Percentiles rank a stretch among this genome's conserved stretches.
These are phyloP conservation scores for Anodontia alba DNA, from an alignment of 2,888 invertebrate species.

Conservation along the genomic window DNA sequence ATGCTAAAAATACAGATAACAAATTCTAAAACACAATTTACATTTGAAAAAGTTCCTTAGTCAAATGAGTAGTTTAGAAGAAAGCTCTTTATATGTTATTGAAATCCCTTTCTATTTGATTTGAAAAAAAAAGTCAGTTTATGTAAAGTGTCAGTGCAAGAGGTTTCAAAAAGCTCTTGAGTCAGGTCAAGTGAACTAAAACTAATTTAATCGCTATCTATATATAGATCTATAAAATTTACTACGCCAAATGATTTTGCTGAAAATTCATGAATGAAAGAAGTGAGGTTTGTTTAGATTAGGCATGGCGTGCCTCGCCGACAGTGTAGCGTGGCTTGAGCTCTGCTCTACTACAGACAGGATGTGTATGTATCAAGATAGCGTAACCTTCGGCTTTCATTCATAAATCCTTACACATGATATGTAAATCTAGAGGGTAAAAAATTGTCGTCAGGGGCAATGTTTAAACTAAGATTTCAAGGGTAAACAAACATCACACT, in stretches of 20 bases:
- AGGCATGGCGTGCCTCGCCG: not conserved
- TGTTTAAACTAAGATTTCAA: conserved; percentile 17
- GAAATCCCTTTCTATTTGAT: not conserved
- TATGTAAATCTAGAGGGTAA: conserved; percentile 11
- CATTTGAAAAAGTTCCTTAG: not conserved
- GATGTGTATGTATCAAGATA: conserved; percentile 9
- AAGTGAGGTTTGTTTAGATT: not conserved
- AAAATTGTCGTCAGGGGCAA: conserved; percentile 10
- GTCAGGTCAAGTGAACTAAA: conserved; percentile 8
- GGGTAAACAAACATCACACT: conserved; percentile 4
- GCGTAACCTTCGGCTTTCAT: conserved; percentile 15
- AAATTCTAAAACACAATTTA: not conserved
- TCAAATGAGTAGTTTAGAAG: conserved; percentile 5
- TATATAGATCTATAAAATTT: not conserved
- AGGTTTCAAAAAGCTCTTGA: not conserved
- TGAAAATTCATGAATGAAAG: conserved; percentile 9
- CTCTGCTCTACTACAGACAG: not conserved
- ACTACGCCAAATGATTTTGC: not conserved
- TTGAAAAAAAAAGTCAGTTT: not conserved
- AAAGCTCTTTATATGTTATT: not conserved
- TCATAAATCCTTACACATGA: conserved; percentile 16
- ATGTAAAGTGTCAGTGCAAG: not conserved
- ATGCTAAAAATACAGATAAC: not conserved
- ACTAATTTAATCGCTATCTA: conserved; percentile 3
- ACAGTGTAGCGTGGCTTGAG: not conserved